A percentile compares a stretch with the other conserved stretches of the same genome.
Conservation (phyloP, 2,113 vertebrate species). For the Ardeotis arabs region DNA sequence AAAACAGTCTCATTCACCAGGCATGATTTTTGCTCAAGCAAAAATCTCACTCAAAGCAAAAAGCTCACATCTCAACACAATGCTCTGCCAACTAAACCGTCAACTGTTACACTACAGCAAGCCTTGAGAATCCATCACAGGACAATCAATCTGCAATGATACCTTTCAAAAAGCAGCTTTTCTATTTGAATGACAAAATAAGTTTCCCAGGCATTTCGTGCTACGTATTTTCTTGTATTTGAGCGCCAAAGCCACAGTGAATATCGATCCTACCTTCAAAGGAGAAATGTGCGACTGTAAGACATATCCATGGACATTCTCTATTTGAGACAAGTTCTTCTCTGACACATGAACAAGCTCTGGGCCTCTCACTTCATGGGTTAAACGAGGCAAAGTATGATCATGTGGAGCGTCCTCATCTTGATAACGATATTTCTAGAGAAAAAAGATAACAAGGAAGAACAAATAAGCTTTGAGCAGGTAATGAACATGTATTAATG, state of each 20-base stretch:
- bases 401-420: conserved; percentile 91
- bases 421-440: conserved; percentile 92
- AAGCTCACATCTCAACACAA: background rate
- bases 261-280: conserved; percentile 83
- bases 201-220: background rate
- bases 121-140: background rate
- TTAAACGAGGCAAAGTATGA: conserved; percentile 89
- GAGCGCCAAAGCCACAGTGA: background rate
- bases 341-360: conserved; percentile 96
- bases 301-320: conserved; percentile 96
- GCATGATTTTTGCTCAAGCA: background rate
- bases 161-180: background rate
- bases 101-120: background rate
- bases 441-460: background rate
- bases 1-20: background rate
- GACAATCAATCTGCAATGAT: background rate
- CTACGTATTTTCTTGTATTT: rapidly evolving
- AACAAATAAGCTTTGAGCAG: background rate
- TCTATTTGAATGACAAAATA: background rate
- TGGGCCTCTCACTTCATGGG: conserved; percentile 88
- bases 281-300: conserved; percentile 96
- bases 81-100: background rate
- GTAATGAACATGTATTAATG: background rate
- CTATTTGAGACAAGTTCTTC: conserved; percentile 96
- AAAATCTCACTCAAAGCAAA: background rate